Evolutionary conservation across 2,888 invertebrate species (phyloP).

Genomic region (Nezara viridula): DNA sequence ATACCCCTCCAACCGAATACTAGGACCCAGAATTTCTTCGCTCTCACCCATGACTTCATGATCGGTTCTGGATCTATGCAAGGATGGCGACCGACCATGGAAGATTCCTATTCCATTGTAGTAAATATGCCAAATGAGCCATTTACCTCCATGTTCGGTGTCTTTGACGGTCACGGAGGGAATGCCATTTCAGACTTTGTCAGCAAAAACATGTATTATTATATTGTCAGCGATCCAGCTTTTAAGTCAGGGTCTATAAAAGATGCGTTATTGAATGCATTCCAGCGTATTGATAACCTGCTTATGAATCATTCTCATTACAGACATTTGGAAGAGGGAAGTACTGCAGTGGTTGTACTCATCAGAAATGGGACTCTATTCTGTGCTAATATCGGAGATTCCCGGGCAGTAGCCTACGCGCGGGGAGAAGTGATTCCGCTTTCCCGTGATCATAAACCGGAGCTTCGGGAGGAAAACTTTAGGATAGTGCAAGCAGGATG

Average conservation of each 20-base stretch:
- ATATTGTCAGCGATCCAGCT: neutral
- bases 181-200: neutral
- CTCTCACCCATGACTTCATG: constrained; percentile 78
- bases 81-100: constrained; percentile 99
- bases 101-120: constrained; percentile 98
- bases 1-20: neutral
- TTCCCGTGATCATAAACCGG: constrained; percentile 96
- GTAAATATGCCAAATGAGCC: constrained; percentile 93
- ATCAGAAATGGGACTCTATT: constrained; percentile 88
- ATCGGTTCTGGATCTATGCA: constrained; percentile 99
- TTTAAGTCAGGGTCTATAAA: neutral
- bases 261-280: constrained; percentile 74
- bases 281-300: constrained; percentile 91
- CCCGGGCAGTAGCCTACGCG: constrained; percentile 92
- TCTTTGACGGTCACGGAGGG: constrained; percentile 97
- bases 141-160: constrained; percentile 93
- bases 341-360: constrained; percentile 90
- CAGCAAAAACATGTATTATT: neutral
- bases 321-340: constrained; percentile 93
- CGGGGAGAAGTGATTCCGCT: constrained; percentile 82
- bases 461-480: constrained; percentile 86
- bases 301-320: constrained; percentile 91
- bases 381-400: constrained; percentile 97
- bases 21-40: constrained; percentile 76
- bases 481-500: constrained; percentile 96